Conservation (phyloP, 2,113 vertebrate species). For the Ictalurus furcatus region DNA sequence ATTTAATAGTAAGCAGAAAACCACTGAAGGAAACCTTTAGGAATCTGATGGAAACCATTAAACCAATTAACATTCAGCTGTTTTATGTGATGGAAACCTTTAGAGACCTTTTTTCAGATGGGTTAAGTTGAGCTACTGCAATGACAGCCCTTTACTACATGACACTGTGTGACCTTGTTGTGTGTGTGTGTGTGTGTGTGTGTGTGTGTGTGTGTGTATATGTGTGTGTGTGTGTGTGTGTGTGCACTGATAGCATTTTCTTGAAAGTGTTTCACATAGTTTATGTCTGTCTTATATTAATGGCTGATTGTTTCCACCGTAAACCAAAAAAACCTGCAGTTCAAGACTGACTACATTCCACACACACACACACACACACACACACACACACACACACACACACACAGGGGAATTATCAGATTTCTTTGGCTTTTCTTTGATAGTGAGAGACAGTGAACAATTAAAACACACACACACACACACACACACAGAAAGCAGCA, state of each 20-base stretch:
- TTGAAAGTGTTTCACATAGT: neutral
- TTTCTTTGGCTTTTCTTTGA: constrained; percentile 8
- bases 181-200: neutral
- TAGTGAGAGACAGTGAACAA: neutral
- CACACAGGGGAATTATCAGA: neutral
- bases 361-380: constrained; percentile 1
- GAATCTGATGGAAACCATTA: neutral
- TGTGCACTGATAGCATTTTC: neutral
- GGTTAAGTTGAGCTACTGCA: neutral
- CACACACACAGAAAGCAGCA: constrained; percentile 52
- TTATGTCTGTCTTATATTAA: constrained; percentile 1
- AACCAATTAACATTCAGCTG: neutral
- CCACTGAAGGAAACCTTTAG: neutral
- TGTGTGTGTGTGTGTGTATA: neutral
- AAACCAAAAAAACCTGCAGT: constrained; percentile 15
- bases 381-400: neutral
- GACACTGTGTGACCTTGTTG: neutral
- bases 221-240: constrained; percentile 25
- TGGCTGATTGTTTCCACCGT: constrained; percentile 19
- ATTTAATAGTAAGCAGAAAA: neutral
- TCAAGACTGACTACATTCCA: constrained; percentile 14
- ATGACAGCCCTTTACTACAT: neutral
- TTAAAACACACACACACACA: constrained; percentile 27
- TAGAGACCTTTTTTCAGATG: neutral
- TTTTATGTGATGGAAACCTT: neutral